Base-by-base conservation (phyloP, 2,888 invertebrate genomes). In the Eledona agricola region DNA sequence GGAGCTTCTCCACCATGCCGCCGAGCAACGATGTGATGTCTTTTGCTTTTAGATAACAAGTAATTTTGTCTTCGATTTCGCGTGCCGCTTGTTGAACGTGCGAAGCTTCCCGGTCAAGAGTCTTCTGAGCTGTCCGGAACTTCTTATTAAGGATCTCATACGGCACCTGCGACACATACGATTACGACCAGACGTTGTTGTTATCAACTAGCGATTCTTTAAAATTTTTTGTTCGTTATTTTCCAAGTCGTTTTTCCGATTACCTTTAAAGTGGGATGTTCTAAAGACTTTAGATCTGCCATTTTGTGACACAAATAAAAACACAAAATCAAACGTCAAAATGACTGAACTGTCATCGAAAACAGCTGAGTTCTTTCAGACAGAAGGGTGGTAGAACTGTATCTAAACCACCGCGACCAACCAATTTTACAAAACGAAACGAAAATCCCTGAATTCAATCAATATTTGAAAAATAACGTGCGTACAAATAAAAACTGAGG, bases 81-180 rank as follows among this genome's bases (percentile, higher is more conserved):
- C 81, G 80, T 0, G 90, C 88, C 0, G 87, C 85, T 56, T 85
- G 84, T 62, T 91, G 89, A 1, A 96, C 90, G 72, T 95, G 92
- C 1, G 94, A 88, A 0, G 92, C 91, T 74, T 95, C 97, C 51
- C 96, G 83, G 70, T 98, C 98, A 50, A 99, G 79, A 5, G 89
- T 88, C 67, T 97, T 95, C 77, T 99, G 98, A 1, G 96, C 93
- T 29, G 90, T 87, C 45, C 98, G 88, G 75, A 97, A 99, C 68
- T 93, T 93, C 76, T 98, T 98, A 78, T 99, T 99, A 60, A 99
- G 81, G 34, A 98, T 86, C 78, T 99, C 99, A 72, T 98, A 99
- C 1, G 98, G 98, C 59, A 98, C 96, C 93, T 94, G 66, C 9
- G 73, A 63, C n/a, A n/a, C n/a, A n/a, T n/a, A 22, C 22, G 7